Conservation (phyloP, 2,888 invertebrate genomes). For the Watsonalla binaria region DNA sequence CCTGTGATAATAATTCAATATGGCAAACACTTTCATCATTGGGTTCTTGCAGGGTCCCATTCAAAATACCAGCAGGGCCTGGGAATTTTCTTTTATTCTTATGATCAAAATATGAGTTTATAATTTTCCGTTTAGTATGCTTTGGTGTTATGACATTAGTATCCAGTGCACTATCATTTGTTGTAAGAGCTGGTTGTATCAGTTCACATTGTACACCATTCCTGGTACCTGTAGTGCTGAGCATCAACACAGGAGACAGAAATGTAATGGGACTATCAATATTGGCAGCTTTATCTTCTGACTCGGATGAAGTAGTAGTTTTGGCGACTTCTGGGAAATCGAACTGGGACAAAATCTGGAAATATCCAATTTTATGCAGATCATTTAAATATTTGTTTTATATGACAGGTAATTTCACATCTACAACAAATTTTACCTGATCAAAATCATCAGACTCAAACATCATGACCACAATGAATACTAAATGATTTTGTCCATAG, state of each 20-base stretch:
- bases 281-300: background rate
- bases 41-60: conserved; percentile 46
- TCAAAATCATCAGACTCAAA: conserved; percentile 73
- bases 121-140: conserved; percentile 60
- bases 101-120: conserved; percentile 60
- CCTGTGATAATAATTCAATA: conserved; percentile 67
- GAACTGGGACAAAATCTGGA: conserved; percentile 64
- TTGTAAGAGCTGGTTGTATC: background rate
- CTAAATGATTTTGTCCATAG: no score
- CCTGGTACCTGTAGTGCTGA: background rate
- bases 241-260: conserved; percentile 3
- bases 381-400: background rate
- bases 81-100: conserved; percentile 68
- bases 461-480: conserved; percentile 30
- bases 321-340: conserved; percentile 45
- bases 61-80: conserved; percentile 67
- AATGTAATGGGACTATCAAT: background rate
- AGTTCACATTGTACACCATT: conserved; percentile 3
- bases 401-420: background rate
- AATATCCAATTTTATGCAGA: conserved; percentile 10
- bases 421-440: conserved; percentile 39
- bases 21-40: conserved; percentile 55
- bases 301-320: background rate
- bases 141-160: conserved; percentile 35
- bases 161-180: background rate